Base-by-base conservation (phyloP, 2,888 invertebrate species). In the Harpalus rufipes region DNA sequence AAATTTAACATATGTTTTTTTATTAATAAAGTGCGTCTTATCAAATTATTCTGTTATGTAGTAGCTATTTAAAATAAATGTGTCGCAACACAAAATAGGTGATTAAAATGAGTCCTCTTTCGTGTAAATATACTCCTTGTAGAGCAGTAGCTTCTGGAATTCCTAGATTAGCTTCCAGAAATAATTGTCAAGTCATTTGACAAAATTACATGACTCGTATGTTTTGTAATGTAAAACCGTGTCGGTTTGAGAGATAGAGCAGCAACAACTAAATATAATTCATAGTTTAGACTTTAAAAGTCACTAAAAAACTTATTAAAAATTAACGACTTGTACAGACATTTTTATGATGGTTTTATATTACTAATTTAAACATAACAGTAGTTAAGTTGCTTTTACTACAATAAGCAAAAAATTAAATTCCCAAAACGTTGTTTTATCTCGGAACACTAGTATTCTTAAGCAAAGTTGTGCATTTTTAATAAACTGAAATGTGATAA, bases 121-220 rank as follows among this genome's bases (percentile, higher is more conserved):
- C 4, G 32, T 44, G 44, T 72, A 72, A 16, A 72, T 72, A 44
- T 44, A 65, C 65, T 6, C 16, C 16, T 10, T 18, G 18, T 16
- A 72, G 44, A 72, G 44, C 41, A 72, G 5, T 39, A 68, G 16
- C 72, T 72, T n/a, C n/a, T n/a, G 44, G 18, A 72, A 72, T 44
- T 72, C 41, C 41, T 72, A 72, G 76, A 78, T 78, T 78, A 58
- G 25, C 76, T 78, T 78, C 76, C 25, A 78, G 56, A 78, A 78
- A 78, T 58, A 56, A 51, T 56, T 58, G 56, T 78, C 58, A 51
- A 58, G 56, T 58, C 58, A 58, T 58, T 78, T 78, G 56, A 78
- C 58, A 78, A 78, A 78, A 78, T 78, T 58, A 78, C 76, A 72
- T 72, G 72, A 44, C 72, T 72, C 16, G 72, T 41, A 72, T 72